These are phyloP conservation scores for Lacerta agilis DNA, from an alignment of 2,797 vertebrate species.

Conservation along the genomic window DNA sequence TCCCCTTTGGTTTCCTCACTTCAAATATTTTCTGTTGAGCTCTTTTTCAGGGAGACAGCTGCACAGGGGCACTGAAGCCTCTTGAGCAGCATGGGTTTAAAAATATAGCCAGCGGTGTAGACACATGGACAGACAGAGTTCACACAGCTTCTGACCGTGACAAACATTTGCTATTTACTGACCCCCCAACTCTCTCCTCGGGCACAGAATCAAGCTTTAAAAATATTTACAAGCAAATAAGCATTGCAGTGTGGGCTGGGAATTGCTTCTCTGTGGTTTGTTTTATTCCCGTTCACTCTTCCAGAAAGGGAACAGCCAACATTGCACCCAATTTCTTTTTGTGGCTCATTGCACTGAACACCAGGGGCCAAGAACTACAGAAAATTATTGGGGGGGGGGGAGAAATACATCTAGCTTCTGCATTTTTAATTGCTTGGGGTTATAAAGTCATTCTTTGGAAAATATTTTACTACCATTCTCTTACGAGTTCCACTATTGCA, in stretches of 20 bases:
- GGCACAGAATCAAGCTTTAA: background rate
- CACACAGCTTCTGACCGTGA: conserved; percentile 9
- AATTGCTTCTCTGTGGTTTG: conserved; percentile 28
- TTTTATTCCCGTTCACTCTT: conserved; percentile 10
- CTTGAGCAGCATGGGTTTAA: conserved; percentile 38
- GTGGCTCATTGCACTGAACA: conserved; percentile 32
- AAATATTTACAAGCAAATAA: conserved; percentile 15
- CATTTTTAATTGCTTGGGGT: conserved; percentile 81
- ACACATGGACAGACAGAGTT: background rate
- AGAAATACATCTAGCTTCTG: conserved; percentile 66
- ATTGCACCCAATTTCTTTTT: conserved; percentile 59
- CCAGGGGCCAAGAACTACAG: conserved; percentile 39
- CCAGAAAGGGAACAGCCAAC: conserved; percentile 49
- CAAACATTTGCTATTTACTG: conserved; percentile 2
- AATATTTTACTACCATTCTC: conserved; percentile 70
- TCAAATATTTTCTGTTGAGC: conserved; percentile 60
- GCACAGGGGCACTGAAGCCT: conserved; percentile 13
- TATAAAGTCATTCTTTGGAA: conserved; percentile 73
- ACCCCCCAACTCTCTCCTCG: background rate
- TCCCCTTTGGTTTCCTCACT: conserved; percentile 59
- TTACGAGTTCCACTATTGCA: conserved; percentile 62
- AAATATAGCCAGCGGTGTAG: conserved; percentile 36
- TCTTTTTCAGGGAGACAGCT: conserved; percentile 48
- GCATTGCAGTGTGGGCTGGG: background rate
- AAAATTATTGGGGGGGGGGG: conserved; percentile 43